Evolutionary conservation across 2,797 vertebrate genomes (phyloP), one percentile per base, ranked within the genome.

Genomic region (Molossus alvarezi): DNA sequence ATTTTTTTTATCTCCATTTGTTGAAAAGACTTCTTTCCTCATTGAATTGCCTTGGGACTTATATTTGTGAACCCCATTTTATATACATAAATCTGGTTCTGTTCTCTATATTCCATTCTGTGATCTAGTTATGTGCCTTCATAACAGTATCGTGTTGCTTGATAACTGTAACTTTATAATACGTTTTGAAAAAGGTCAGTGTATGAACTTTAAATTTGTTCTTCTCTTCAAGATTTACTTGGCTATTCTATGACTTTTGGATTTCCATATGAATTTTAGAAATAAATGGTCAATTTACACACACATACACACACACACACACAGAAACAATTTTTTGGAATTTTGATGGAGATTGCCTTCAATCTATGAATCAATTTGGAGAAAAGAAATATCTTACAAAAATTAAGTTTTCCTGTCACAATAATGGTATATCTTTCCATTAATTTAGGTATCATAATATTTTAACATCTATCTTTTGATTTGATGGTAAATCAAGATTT

Each of bases 231-330:
- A 48, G 58, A 69, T 76, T 57, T 62, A 80, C 65, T 41, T 69
- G 23, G 25, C 1, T 84, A 23, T 67, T 69, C 77, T 57, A 71
- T 21, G 37, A 85, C 14, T 9, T 82, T 80, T 80, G 6, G 0
- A 62, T 93, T 71, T 95, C 23, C 33, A 14, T 67, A 18, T 65
- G n/a, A 72, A 37, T 91, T 84, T 88, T 73, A 73, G 72, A 87
- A 95, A 91, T 79, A 91, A 77, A 17, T 51, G 83, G 27, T 53
- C 57, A 73, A 9, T 13, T 93, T 84, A 57, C 23, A 83, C 18
- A 64, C 51, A 33, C 18, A 64, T 37, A 33, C 9, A n/a, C 10
- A n/a, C 13, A 37, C 11, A 53, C 62, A 69, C 18, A 83, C 13
- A 64, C 58, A 48, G 5, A 33, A 11, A 41, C 3, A 58, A 27